Evolutionary conservation across 1,140 invertebrate species (phyloP), one percentile per base, ranked within the genome.

Genomic region (Ladona fulva): DNA sequence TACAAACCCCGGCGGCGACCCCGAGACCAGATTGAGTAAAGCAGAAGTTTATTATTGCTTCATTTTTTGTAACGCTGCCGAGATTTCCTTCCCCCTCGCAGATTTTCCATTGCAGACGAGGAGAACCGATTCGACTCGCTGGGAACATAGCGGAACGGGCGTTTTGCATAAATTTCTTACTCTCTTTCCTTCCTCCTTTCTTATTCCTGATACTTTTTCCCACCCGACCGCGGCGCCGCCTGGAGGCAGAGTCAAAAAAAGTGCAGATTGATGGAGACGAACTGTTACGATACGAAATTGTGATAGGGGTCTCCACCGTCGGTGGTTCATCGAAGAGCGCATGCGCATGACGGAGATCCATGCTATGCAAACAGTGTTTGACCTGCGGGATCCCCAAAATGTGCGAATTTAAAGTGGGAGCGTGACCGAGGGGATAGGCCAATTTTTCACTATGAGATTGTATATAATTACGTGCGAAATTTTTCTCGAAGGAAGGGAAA

Each of bases 381-480:
- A 66, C 52, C 52, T 37, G 29, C 29, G n/a, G n/a, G n/a, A 52
- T 52, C 44, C 44, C 19, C 52, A 16, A 22, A 22, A 22, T 66
- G 16, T 22, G n/a, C 52, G 52, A 22, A 19, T 66, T 16, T 66
- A 19, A 66, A 66, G 52, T 37, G 29, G 52, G n/a, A 22, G 52
- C 52, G 52, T 37, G 29, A 66, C n/a, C 29, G 52, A 66, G 5
- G 52, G 52, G 52, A 66, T 66, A 66, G 52, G 52, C 52, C 52
- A 12, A 66, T 19, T 66, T 66, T 66, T 22, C 52, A 66, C 52
- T 66, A 22, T 22, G 16, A 22, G 52, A 66, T 66, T 66, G 52
- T 66, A 66, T 66, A 66, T 66, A 66, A 66, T 66, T 66, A 66
- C 12, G 52, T 66, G 52, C n/a, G 52, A 66, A 66, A 66, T 19